Conservation (phyloP, 1,140 invertebrate genomes). For the Aphaenogaster ashmeadi region DNA sequence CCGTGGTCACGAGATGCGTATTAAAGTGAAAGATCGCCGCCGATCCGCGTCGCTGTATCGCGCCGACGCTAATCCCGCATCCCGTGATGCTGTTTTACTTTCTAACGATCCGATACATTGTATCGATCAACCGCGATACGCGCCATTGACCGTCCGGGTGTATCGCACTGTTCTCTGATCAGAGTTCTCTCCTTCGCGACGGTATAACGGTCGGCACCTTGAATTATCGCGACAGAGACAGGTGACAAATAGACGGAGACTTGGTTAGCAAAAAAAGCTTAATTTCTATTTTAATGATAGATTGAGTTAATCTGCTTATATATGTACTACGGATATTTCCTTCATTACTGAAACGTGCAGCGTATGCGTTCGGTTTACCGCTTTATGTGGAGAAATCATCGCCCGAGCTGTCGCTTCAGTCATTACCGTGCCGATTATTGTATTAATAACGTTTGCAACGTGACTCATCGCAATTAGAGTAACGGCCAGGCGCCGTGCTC, state of each 20-base stretch:
- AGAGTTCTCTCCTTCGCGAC: neutral
- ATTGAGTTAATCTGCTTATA: slow-evolving; percentile 17
- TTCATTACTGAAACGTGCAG: neutral
- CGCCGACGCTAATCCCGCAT: neutral
- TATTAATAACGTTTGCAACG: slow-evolving; percentile 44
- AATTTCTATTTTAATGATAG: slow-evolving; percentile 28
- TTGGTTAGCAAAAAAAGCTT: neutral
- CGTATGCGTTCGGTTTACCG: neutral
- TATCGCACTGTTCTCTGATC: neutral
- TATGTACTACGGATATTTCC: neutral
- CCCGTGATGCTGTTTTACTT: slow-evolving; percentile 49
- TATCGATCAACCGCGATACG: slow-evolving; percentile 22
- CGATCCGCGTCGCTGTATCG: slow-evolving; percentile 1
- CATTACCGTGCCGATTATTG: slow-evolving; percentile 32
- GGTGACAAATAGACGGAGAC: neutral
- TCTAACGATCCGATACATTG: slow-evolving; percentile 36
- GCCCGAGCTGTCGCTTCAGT: neutral
- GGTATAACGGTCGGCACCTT: neutral
- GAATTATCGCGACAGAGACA: neutral
- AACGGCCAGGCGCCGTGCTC: neutral
- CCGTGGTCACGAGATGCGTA: slow-evolving; percentile 1
- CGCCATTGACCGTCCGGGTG: neutral
- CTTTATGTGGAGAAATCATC: slow-evolving; percentile 36
- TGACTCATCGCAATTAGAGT: slow-evolving; percentile 10
- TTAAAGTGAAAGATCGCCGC: slow-evolving; percentile 54